Base-by-base conservation (phyloP, 1,140 invertebrate species). In the Protaetia brevitarsis region DNA sequence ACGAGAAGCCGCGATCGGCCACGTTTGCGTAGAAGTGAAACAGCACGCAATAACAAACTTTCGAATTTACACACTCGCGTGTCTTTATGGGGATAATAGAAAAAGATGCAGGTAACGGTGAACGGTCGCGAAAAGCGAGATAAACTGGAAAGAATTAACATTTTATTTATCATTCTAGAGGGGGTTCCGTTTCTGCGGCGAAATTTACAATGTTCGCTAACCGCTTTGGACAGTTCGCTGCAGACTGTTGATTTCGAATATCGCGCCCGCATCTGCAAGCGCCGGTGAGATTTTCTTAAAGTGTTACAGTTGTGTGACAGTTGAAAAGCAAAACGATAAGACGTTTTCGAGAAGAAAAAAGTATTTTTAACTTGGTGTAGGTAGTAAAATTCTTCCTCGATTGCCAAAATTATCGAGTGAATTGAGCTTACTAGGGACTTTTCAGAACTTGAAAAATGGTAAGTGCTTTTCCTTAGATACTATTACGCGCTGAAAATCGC, bases 61-160 rank as follows among this genome's bases (percentile, higher is more conserved):
- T 51, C 41, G 41, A 51, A 51, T 51, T 51, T n/a, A n/a, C n/a
- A n/a, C n/a, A 51, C 41, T 23, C 41, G 41, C 19, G 41, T 51
- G 41, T 51, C 41, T n/a, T 51, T 51, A 51, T 51, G 41, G 41
- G 41, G 41, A 51, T 51, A 51, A 51, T 51, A 51, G 41, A 51
- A 51, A 51, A 51, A 51, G 41, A 51, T 51, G 41, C 13, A 51
- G 41, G 41, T 51, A 51, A 51, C 41, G 19, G 41, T 19, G 11
- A 8, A 23, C 26, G 8, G 2, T 23, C 1, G 5, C 41, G 41
- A 51, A 51, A 51, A 51, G 19, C 41, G 41, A 51, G 41, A 51
- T 51, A 51, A 51, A 19, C 7, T 23, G 13, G n/a, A n/a, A 51
- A 51, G 41, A 51, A 51, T 51, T 51, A n/a, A 51, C 41, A 51